These are phyloP conservation scores for Fregata magnificens DNA, from an alignment of 2,113 vertebrate genomes.

Conservation along the genomic window DNA sequence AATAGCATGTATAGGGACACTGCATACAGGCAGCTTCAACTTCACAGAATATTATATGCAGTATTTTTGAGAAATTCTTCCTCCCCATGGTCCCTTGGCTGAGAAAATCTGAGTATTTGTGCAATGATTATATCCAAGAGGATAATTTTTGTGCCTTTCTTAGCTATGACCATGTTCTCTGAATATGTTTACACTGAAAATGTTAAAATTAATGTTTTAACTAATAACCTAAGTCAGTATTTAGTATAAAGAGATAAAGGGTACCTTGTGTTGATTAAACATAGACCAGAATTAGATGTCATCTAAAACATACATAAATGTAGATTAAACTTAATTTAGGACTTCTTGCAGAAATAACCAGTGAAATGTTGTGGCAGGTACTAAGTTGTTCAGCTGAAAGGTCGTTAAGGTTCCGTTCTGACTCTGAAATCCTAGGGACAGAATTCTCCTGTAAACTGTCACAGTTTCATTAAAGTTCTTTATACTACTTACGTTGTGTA, in stretches of 20 bases:
- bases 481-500: background rate
- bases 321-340: background rate
- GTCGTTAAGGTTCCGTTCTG: background rate
- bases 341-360: background rate
- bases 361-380: background rate
- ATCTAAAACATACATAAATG: background rate
- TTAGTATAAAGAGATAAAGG: background rate
- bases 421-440: background rate
- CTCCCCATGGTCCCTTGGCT: background rate
- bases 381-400: background rate
- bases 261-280: background rate
- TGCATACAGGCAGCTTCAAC: background rate
- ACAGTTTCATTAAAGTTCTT: background rate
- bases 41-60: background rate
- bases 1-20: too few species aligned
- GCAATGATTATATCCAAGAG: background rate
- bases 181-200: background rate
- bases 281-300: background rate
- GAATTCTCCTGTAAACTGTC: background rate
- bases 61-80: background rate
- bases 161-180: background rate
- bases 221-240: background rate
- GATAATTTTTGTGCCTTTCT: background rate
- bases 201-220: background rate
- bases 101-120: background rate